A percentile compares a stretch with the other conserved stretches of the same genome.
phyloP scores from a whole-genome alignment of 2,797 vertebrate species.

The Philypnodon macrostomus region DNA sequence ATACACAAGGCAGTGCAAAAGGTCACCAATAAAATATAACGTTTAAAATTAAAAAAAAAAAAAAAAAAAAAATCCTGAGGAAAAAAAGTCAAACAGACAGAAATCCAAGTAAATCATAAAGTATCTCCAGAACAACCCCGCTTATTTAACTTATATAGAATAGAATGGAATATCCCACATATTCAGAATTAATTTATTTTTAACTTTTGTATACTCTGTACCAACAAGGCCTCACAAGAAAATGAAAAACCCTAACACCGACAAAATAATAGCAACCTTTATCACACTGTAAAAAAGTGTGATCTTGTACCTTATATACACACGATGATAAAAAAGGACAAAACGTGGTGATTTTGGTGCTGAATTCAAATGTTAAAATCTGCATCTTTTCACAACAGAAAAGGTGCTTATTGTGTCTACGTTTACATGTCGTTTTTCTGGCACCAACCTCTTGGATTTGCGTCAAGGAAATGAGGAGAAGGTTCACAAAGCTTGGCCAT shows the following conservation, averaged over 20 bases:
- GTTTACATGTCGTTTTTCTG: no score
- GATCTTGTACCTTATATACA: conserved; percentile 76
- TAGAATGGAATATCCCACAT: conserved; percentile 59
- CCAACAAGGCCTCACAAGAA: conserved; percentile 52
- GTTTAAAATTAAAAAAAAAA: conserved; percentile 64
- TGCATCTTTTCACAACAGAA: no score
- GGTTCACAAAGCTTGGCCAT: conserved; percentile 31
- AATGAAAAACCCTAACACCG: conserved; percentile 35
- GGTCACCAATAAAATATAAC: conserved; percentile 73
- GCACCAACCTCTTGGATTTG: conserved; percentile 26
- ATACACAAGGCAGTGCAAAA: conserved; percentile 80
- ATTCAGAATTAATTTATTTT: conserved; percentile 52
- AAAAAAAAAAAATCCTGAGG: conserved; percentile 76
- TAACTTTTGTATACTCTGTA: conserved; percentile 34
- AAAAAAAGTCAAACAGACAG: conserved; percentile 59
- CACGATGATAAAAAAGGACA: conserved; percentile 50
- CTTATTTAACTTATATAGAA: conserved; percentile 73
- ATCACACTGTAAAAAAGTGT: conserved; percentile 53
- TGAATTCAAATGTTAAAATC: conserved; percentile 42
- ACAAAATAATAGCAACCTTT: conserved; percentile 40
- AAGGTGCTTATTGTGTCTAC: no score
- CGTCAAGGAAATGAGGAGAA: conserved; percentile 25
- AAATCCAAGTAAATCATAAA: conserved; percentile 57
- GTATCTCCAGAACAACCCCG: conserved; percentile 62
- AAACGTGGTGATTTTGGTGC: conserved; percentile 66